Evolutionary conservation across 2,113 vertebrate genomes (phyloP).

Genomic region (Oostethus manadensis): DNA sequence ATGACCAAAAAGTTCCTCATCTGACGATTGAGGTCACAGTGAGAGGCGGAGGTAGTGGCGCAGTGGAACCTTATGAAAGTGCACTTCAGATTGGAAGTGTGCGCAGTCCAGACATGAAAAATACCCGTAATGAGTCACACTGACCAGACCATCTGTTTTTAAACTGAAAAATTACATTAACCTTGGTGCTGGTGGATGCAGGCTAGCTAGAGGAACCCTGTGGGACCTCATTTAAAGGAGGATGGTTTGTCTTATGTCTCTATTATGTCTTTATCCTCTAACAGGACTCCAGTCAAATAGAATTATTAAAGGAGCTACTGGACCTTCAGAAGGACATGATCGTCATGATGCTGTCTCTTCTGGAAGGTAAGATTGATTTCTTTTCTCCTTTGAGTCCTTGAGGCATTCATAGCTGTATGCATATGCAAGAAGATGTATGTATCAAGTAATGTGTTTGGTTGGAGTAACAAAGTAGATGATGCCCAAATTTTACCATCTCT

Average conservation of each 20-base stretch:
- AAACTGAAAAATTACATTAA: conserved; percentile 60
- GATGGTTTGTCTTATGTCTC: background rate
- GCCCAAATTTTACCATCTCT: background rate
- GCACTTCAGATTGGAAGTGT: conserved; percentile 44
- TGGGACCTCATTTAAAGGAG: conserved; percentile 10
- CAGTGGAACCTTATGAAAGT: conserved; percentile 42
- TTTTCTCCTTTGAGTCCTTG: background rate
- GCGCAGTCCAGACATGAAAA: conserved; percentile 36
- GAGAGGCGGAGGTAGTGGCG: conserved; percentile 31
- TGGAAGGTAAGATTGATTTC: conserved; percentile 80
- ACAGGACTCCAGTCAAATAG: conserved; percentile 97
- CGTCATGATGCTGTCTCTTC: conserved; percentile 95
- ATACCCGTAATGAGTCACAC: conserved; percentile 53
- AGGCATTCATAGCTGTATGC: background rate
- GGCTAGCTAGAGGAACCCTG: conserved; percentile 34
- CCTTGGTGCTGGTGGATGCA: conserved; percentile 60
- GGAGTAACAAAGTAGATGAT: background rate
- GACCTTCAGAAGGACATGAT: conserved; percentile 98
- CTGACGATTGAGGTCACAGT: conserved; percentile 16
- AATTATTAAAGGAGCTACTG: conserved; percentile 92
- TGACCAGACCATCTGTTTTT: conserved; percentile 60
- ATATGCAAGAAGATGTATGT: conserved; percentile 15
- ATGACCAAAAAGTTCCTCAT: conserved; percentile 19
- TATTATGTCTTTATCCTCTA: conserved; percentile 20
- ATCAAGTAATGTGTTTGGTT: background rate